Base-by-base conservation (phyloP, 1,140 invertebrate genomes). In the Habropoda laboriosa region DNA sequence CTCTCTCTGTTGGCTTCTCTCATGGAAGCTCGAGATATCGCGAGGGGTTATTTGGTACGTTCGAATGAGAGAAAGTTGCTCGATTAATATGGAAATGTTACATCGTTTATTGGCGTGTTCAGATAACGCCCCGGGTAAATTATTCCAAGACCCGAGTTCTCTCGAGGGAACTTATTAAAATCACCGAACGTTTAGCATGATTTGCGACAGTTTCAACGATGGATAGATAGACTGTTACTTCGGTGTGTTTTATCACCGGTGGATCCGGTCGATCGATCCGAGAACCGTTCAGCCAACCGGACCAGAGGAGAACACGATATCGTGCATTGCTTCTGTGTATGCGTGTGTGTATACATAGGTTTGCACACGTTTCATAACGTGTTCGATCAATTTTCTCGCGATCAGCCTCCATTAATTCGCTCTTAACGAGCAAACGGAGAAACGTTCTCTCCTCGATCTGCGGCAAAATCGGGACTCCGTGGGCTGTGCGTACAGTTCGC, bases 1-100 rank as follows among this genome's bases (percentile, higher is more conserved):
- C n/a, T n/a, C n/a, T n/a, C n/a, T n/a, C n/a, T n/a, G n/a, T n/a
- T n/a, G n/a, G n/a, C n/a, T n/a, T n/a, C n/a, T n/a, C n/a, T n/a
- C n/a, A n/a, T n/a, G n/a, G n/a, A n/a, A n/a, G n/a, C n/a, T n/a
- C n/a, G n/a, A n/a, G n/a, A n/a, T n/a, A n/a, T n/a, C 49, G 49
- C 4, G 18, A 3, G 3, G 0, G 12, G 24, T 35, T 8, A 58
- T 58, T 58, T 35, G 8, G 10, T 21, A 18, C 18, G 30, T 4
- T 1, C n/a, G n/a, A n/a, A n/a, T n/a, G 1, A n/a, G 64, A 13
- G 64, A 67, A 67, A 67, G 64, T 67, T 32, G 64, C 18, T 8
- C 42, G 64, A 67, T 67, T 47, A 67, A 47, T 67, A 32, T 47
- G 64, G 64, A 67, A 67, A 67, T 47, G 10, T 67, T 67, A 32